These are phyloP conservation scores for Sphaerodactylus townsendi DNA, from an alignment of 2,113 vertebrate genomes.

Conservation along the genomic window DNA sequence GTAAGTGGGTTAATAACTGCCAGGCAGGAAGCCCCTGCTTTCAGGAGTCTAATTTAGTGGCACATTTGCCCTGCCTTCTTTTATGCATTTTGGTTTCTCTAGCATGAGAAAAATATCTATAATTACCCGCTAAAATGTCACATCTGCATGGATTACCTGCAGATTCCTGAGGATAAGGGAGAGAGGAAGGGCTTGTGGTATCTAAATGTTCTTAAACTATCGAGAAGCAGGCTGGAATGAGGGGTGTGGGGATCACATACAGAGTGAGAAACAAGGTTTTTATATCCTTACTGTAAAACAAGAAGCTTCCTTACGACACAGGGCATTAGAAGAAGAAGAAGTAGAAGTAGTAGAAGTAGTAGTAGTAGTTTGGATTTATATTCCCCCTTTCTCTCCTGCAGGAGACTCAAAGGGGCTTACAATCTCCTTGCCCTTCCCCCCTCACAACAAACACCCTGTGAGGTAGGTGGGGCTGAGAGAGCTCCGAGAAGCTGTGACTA, in stretches of 20 bases:
- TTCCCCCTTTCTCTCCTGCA: too few species aligned
- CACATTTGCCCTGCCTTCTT: not conserved
- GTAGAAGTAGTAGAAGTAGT: too few species aligned
- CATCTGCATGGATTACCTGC: not conserved
- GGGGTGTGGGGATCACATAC: not conserved
- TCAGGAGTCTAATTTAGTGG: slow-evolving; percentile 27
- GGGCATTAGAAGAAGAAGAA: too few species aligned
- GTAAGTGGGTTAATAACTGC: slow-evolving; percentile 5
- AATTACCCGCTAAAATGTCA: not conserved
- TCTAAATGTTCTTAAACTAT: not conserved
- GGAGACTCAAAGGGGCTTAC: too few species aligned
- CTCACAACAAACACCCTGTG: too few species aligned
- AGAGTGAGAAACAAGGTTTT: not conserved
- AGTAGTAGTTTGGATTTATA: too few species aligned
- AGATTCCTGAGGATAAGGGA: not conserved
- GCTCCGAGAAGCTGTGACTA: too few species aligned
- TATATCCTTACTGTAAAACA: not conserved
- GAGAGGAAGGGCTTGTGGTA: not conserved
- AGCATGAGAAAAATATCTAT: slow-evolving; percentile 4
- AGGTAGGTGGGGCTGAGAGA: too few species aligned
- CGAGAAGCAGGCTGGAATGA: too few species aligned
- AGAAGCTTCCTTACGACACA: not conserved
- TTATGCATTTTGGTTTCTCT: not conserved
- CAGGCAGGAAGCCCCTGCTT: not conserved
- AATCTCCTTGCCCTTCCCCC: too few species aligned